Evolutionary conservation across 2,113 vertebrate genomes (phyloP).

Genomic region (Calidris pygmaea): DNA sequence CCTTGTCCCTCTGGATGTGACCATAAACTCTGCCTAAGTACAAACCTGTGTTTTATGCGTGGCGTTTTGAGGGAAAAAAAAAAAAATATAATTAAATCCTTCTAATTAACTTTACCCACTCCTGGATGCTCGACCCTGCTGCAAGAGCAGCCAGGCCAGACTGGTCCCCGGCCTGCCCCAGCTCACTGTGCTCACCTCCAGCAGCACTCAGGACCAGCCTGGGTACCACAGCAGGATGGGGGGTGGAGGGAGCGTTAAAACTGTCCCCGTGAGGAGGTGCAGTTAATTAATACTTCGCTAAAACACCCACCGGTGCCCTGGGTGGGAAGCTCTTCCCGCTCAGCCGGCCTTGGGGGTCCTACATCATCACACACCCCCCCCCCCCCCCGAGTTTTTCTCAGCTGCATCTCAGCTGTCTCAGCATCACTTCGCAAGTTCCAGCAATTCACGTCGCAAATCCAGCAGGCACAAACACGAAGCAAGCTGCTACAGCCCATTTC

Average conservation of each 20-base stretch:
- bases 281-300: not conserved
- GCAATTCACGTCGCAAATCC: not conserved
- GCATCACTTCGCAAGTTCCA: not conserved
- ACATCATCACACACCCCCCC: not conserved
- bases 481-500: not conserved
- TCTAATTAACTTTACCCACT: not conserved
- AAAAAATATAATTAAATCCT: not conserved
- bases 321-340: not conserved
- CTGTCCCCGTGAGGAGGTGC: not conserved
- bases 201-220: not conserved
- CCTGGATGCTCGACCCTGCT: not conserved
- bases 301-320: not conserved
- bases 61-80: not conserved
- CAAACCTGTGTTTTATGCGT: not conserved
- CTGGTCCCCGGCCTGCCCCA: not conserved
- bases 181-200: not conserved
- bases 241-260: not conserved
- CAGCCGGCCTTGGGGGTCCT: fast-evolving
- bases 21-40: not conserved
- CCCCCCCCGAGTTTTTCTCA: not conserved
- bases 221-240: not conserved
- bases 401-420: not conserved
- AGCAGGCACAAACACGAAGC: not conserved
- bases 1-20: slow-evolving; percentile 8
- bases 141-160: not conserved